phyloP scores from a whole-genome alignment of 2,888 invertebrate species.

The Brachyptera risi region DNA sequence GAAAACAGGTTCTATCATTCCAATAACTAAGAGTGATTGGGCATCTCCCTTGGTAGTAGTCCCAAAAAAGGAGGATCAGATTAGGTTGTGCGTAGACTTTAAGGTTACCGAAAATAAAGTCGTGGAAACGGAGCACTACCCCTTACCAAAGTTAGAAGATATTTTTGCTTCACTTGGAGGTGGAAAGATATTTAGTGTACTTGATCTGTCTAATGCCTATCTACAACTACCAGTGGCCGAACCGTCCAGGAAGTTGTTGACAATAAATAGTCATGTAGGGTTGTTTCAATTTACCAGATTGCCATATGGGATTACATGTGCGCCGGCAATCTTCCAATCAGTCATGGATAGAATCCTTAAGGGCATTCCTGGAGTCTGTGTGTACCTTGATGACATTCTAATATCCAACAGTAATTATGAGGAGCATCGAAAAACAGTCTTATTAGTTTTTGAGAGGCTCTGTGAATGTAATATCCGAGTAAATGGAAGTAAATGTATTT shows the following conservation, averaged over 20 bases:
- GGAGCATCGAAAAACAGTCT: conserved; percentile 30
- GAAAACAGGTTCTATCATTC: neutral
- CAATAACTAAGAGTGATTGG: neutral
- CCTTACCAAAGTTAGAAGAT: conserved; percentile 7
- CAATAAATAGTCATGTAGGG: neutral
- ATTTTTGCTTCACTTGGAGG: neutral
- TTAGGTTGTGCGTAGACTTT: conserved; percentile 33
- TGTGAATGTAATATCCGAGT: conserved; percentile 5
- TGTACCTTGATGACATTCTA: conserved; percentile 33
- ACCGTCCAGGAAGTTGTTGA: neutral
- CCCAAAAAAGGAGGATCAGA: conserved; percentile 35
- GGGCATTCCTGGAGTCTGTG: conserved; percentile 24
- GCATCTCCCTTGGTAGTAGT: conserved; percentile 36
- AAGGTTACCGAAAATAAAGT: conserved; percentile 36
- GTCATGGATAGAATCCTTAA: conserved; percentile 30
- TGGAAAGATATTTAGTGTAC: neutral
- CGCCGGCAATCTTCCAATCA: conserved; percentile 36
- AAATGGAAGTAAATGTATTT: neutral
- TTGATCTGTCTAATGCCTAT: neutral
- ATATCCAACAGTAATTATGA: conserved; percentile 10
- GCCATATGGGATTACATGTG: conserved; percentile 27
- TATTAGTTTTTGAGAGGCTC: conserved; percentile 1
- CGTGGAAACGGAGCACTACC: conserved; percentile 36
- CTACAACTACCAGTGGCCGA: neutral
- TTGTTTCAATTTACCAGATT: neutral